Percentiles rank a stretch among this genome's conserved stretches.
Evolutionary conservation across 1,140 invertebrate species (phyloP).

Genomic region (Aradophagus sp.): DNA sequence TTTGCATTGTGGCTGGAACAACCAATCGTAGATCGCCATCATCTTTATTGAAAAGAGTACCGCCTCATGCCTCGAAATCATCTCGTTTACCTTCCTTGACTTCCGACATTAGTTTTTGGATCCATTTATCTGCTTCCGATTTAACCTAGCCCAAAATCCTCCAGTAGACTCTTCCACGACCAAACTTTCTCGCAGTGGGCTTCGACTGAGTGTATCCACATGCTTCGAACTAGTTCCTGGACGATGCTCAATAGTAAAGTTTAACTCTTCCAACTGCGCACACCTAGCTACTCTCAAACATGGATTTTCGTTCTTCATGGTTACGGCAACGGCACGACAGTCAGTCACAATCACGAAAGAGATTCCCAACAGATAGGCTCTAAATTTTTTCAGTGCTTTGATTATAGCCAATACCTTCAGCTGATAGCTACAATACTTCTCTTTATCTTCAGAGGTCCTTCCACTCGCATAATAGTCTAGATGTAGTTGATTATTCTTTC

Average conservation of each 20-base stretch:
- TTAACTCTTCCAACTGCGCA: background rate
- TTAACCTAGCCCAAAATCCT: background rate
- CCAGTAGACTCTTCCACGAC: background rate
- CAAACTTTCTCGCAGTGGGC: background rate
- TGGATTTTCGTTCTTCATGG: background rate
- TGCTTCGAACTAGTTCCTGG: background rate
- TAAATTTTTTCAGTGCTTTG: background rate
- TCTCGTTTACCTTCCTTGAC: no score
- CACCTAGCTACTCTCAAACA: background rate
- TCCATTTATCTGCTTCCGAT: background rate
- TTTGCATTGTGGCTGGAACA: background rate
- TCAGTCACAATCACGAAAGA: background rate
- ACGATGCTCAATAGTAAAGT: background rate
- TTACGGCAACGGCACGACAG: background rate
- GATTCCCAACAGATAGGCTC: background rate
- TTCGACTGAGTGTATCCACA: background rate
- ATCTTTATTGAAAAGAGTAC: background rate
- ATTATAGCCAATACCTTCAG: background rate
- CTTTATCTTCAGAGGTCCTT: background rate
- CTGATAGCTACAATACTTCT: background rate
- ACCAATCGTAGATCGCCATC: conserved; percentile 2
- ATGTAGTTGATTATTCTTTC: no score
- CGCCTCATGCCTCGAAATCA: no score
- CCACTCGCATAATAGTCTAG: background rate
- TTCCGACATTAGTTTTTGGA: no score